Evolutionary conservation across 2,888 invertebrate species (phyloP), one percentile per base, ranked within the genome.

Genomic region (Sabellastarte sp.): DNA sequence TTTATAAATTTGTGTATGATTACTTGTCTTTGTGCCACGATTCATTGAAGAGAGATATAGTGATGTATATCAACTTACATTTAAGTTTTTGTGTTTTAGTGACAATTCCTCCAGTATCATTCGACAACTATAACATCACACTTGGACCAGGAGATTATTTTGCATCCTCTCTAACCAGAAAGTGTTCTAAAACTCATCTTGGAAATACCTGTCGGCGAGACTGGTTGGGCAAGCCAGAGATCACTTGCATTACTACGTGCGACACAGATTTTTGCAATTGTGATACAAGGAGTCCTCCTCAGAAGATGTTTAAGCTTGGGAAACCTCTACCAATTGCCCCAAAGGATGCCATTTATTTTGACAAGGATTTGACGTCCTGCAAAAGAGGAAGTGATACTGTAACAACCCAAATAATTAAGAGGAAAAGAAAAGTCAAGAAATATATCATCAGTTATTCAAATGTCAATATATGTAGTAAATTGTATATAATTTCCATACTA

Each of bases 171-270:
- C 61, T 50, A 29, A 67, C 62, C 10, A 58, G 67, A 10, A 24
- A 31, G 4, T 67, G 67, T 50, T 61, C 67, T 41, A 67, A 61
- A 57, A 33, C 52, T 24, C 59, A 50, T 32, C 62, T 62, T 24
- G 67, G 67, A n/a, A 67, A 61, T 57, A 24, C 50, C 28, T 67
- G 67, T 32, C 59, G 67, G 3, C 59, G 67, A 3, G 67, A 67
- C 52, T 67, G n/a, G 20, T 57, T 62, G 10, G 67, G 67, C 15
- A 26, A 29, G 24, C 67, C 67, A 29, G 57, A 62, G 1, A 65
- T 67, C 62, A 67, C 67, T 1, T 67, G 67, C 58, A 62, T 65
- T 10, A 59, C 33, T 52, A 62, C 64, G 30, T 67, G 67, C 29
- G 52, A 59, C 32, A 29, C 26, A 2, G 62, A 67, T 33, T 62